Percentiles rank a stretch among this genome's conserved stretches.
Conservation (phyloP, 2,113 vertebrate species). For the Ictidomys tridecemlineatus region DNA sequence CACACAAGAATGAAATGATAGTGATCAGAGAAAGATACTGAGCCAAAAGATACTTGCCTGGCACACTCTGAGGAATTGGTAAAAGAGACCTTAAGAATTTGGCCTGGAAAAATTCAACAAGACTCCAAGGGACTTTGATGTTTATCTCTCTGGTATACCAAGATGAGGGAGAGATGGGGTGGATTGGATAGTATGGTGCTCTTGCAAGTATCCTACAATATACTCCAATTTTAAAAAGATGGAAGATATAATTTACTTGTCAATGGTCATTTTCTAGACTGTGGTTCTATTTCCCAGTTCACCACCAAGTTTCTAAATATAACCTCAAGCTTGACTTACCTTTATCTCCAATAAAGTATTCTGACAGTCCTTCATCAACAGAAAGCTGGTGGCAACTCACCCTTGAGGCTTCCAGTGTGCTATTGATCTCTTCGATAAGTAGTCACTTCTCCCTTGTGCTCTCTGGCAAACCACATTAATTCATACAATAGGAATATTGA, state of each 20-base stretch:
- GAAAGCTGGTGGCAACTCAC: background rate
- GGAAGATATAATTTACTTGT: background rate
- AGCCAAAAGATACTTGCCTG: background rate
- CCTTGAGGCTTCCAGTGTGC: background rate
- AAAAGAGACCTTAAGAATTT: background rate
- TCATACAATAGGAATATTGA: slow-evolving; percentile 49
- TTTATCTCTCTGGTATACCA: background rate
- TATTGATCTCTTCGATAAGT: background rate
- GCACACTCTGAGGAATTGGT: background rate
- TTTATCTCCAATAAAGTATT: background rate
- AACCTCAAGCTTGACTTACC: background rate
- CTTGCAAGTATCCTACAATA: background rate
- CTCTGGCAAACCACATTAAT: background rate
- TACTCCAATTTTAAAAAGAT: background rate
- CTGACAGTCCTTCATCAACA: slow-evolving; percentile 4
- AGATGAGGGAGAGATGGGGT: background rate
- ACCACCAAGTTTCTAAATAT: background rate
- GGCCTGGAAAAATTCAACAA: background rate
- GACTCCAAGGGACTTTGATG: background rate
- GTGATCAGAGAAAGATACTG: background rate
- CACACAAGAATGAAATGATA: background rate
- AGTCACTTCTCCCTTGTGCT: background rate
- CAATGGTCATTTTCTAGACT: background rate
- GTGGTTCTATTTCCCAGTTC: background rate
- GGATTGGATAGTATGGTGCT: background rate